Evolutionary conservation across 2,797 vertebrate genomes (phyloP), one percentile per base, ranked within the genome.

Genomic region (Neomorphus geoffroyi): DNA sequence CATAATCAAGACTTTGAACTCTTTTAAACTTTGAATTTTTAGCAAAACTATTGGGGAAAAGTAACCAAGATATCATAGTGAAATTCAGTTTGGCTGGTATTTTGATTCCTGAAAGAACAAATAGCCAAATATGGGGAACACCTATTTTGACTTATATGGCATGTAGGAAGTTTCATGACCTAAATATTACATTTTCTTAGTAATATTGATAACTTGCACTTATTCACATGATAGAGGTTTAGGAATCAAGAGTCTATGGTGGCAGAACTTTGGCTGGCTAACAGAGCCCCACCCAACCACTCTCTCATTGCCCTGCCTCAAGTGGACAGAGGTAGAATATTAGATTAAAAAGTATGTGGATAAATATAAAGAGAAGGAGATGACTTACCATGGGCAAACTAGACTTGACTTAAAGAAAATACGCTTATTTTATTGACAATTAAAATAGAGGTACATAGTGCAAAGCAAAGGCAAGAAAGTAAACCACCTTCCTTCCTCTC

Each of bases 241-340:
- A 80, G 39, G 12, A 32, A 8, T 22, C 75, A n/a, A 75, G 13
- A 24, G 10, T 82, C 7, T 26, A 11, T 56, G 21, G 15, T 71
- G 15, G 11, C 24, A 22, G 62, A 32, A 32, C 23, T 7, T 37
- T 65, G n/a, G 11, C 13, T 43, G 51, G 43, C 19, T 41, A 32
- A 14, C 14, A 80, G 33, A 7, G 7, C 8, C 4, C 3, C 3
- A 30, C 4, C 11, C 18, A 72, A 14, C 4, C 2, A 2, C 8
- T n/a, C 11, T 56, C 8, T 64, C 11, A 48, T 72, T 80, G 7
- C 3, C 3, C 16, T 15, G 6, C 8, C 14, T 75, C 21, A 64
- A 21, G 1, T 67, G 11, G 15, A 67, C 13, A 41, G 12, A 9
- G 11, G 12, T 8, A 60, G 10, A 48, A 74, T 82, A 54, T 23